Evolutionary conservation across 2,888 invertebrate genomes (phyloP).

Genomic region (Nebria brevicollis): DNA sequence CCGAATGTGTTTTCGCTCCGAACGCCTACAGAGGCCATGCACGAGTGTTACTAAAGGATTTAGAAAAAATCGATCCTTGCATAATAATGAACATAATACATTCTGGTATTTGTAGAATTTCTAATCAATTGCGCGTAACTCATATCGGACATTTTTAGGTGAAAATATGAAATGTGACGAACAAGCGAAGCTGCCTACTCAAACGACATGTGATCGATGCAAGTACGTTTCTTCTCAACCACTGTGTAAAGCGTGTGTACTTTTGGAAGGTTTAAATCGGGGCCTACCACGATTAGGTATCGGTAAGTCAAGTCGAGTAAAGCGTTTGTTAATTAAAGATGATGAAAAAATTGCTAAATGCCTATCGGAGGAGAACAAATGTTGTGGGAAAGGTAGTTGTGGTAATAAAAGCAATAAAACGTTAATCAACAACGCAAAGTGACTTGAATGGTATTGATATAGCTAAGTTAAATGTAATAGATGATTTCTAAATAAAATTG

Average conservation of each 20-base stretch:
- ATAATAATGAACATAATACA: constrained; percentile 94
- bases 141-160: constrained; percentile 65
- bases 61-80: constrained; percentile 92
- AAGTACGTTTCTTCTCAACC: constrained; percentile 92
- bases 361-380: constrained; percentile 16
- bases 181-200: constrained; percentile 78
- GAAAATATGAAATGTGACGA: constrained; percentile 87
- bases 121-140: constrained; percentile 50
- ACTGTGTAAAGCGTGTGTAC: constrained; percentile 95
- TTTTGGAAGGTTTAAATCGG: constrained; percentile 94
- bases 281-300: constrained; percentile 92
- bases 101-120: constrained; percentile 69
- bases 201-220: constrained; percentile 85
- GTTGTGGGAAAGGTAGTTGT: constrained; percentile 30
- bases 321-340: constrained; percentile 72
- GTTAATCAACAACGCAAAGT: background rate
- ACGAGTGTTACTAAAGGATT: constrained; percentile 88
- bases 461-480: constrained; percentile 3
- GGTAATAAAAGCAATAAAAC: background rate
- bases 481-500: constrained; percentile 3
- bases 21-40: constrained; percentile 97
- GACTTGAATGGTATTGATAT: background rate
- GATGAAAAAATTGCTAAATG: constrained; percentile 52
- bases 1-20: constrained; percentile 98
- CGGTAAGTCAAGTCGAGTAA: constrained; percentile 86